Conservation (phyloP, 2,888 invertebrate species). For the Actias luna region DNA sequence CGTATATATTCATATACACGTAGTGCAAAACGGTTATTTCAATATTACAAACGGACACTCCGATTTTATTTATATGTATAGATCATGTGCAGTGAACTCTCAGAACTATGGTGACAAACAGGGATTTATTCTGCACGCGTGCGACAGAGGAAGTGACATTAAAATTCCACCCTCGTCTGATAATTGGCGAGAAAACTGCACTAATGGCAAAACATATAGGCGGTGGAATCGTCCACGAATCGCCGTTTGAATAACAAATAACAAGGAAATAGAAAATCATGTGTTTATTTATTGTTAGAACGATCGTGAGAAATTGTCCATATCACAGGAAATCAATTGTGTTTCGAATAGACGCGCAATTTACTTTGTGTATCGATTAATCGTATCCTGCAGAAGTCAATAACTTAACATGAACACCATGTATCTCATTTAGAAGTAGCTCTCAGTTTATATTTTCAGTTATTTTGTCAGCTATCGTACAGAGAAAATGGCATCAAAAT, state of each 20-base stretch:
- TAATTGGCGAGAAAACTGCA: slow-evolving; percentile 18
- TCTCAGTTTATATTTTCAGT: no score
- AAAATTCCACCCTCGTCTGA: slow-evolving; percentile 11
- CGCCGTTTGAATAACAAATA: neutral
- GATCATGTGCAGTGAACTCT: neutral
- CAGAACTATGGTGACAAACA: neutral
- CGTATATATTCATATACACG: no score
- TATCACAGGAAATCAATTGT: neutral
- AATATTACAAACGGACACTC: no score
- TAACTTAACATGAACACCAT: no score
- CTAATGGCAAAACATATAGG: slow-evolving; percentile 7
- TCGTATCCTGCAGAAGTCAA: no score
- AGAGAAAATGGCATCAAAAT: no score
- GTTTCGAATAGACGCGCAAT: no score
- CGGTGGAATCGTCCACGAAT: neutral
- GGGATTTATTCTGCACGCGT: slow-evolving; percentile 3
- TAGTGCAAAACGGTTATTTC: no score
- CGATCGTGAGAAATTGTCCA: neutral
- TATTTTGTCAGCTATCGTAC: no score
- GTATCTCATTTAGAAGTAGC: no score
- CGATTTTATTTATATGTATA: no score
- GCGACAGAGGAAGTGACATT: slow-evolving; percentile 14
- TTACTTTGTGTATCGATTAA: no score
- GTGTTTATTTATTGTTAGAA: neutral
- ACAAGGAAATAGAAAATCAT: slow-evolving; percentile 3